Percentiles rank a stretch among this genome's conserved stretches.
These are phyloP conservation scores for Tragelaphus imberbis DNA, from an alignment of 2,113 vertebrate species.

Conservation along the genomic window DNA sequence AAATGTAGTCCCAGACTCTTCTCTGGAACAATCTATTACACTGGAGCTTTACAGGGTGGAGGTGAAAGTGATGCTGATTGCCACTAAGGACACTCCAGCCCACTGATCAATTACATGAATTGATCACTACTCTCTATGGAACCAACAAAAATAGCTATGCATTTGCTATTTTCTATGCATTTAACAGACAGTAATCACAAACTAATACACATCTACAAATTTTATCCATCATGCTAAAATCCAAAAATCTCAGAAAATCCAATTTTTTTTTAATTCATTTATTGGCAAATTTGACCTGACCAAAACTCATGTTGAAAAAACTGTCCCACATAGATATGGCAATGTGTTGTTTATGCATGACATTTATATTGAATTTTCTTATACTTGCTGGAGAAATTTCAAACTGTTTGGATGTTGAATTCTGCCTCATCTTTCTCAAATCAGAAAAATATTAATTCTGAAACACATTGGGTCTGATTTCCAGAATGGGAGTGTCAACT, in stretches of 20 bases:
- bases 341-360: background rate
- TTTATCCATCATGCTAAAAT: background rate
- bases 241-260: background rate
- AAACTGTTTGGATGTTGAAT: background rate
- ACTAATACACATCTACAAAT: background rate
- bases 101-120: rapidly evolving
- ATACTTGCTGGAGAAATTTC: background rate
- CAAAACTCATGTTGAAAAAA: background rate
- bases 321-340: background rate
- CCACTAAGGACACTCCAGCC: background rate
- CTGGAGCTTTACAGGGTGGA: background rate
- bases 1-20: background rate
- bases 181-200: background rate
- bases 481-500: background rate
- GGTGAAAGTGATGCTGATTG: background rate
- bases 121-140: background rate
- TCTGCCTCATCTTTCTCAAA: background rate
- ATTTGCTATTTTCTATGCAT: background rate
- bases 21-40: background rate
- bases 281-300: background rate
- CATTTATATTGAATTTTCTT: background rate
- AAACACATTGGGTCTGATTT: background rate
- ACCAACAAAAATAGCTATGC: background rate
- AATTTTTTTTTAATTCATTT: background rate
- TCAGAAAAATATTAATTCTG: background rate